These are phyloP conservation scores for Cyanoderma ruficeps DNA, from an alignment of 2,113 vertebrate species.

Conservation along the genomic window DNA sequence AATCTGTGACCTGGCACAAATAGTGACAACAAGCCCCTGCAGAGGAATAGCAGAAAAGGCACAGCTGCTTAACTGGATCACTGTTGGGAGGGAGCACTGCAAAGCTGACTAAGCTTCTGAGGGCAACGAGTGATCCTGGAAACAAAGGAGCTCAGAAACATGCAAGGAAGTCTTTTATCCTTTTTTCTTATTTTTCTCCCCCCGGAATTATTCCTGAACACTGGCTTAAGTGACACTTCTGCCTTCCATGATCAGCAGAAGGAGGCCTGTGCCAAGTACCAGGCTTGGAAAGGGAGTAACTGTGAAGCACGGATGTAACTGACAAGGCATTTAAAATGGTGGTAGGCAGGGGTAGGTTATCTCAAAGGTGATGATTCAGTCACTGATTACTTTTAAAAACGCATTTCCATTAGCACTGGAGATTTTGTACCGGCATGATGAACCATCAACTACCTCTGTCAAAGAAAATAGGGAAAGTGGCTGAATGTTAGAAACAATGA, in stretches of 20 bases:
- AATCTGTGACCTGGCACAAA: neutral
- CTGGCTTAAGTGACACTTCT: neutral
- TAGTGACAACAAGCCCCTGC: neutral
- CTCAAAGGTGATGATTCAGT: neutral
- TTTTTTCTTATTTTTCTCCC: neutral
- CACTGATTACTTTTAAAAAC: neutral
- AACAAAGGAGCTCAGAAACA: neutral
- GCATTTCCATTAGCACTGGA: neutral
- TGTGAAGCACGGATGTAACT: neutral
- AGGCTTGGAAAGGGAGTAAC: neutral
- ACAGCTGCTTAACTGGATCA: neutral
- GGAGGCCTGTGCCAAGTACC: neutral
- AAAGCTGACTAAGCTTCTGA: neutral
- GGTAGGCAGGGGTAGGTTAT: neutral
- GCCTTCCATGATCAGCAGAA: neutral
- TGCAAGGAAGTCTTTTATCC: neutral
- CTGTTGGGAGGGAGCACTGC: neutral
- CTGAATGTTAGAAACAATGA: neutral
- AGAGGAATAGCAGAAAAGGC: neutral
- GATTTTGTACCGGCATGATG: neutral
- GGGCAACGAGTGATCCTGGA: neutral
- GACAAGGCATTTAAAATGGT: neutral
- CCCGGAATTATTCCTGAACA: neutral
- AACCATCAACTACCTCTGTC: rapidly evolving
- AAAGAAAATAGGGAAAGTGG: neutral